phyloP scores from a whole-genome alignment of 2,888 invertebrate species.

The Trypoxylon attenuatum region DNA sequence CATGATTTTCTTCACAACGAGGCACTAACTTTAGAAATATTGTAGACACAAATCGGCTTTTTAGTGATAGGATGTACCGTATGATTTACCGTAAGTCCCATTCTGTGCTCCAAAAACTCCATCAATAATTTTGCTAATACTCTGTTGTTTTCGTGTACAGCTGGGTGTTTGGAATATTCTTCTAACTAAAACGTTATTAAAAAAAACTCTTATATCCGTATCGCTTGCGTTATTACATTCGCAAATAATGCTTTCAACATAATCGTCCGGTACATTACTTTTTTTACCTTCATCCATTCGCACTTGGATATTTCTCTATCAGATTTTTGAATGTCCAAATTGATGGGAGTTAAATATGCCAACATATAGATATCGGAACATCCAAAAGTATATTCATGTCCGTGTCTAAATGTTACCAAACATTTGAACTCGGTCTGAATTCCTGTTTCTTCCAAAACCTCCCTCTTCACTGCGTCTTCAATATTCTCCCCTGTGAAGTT shows the following conservation, averaged over 20 bases:
- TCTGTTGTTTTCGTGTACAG: slow-evolving; percentile 84
- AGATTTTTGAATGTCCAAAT: slow-evolving; percentile 81
- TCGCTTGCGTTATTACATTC: background rate
- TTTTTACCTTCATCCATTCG: slow-evolving; percentile 86
- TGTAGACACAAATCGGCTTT: slow-evolving; percentile 73
- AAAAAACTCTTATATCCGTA: background rate
- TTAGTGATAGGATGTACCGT: slow-evolving; percentile 75
- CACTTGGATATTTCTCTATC: slow-evolving; percentile 86
- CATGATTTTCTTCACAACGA: too few relatives aligned
- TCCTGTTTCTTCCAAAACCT: slow-evolving; percentile 94
- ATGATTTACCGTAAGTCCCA: slow-evolving; percentile 78
- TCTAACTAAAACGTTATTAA: slow-evolving; percentile 71
- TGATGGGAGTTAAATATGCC: slow-evolving; percentile 82
- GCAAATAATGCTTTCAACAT: background rate
- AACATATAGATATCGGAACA: slow-evolving; percentile 93
- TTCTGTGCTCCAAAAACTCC: slow-evolving; percentile 79
- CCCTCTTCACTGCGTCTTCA: slow-evolving; percentile 86
- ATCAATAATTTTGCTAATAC: slow-evolving; percentile 81
- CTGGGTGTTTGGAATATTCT: slow-evolving; percentile 82
- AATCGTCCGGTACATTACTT: background rate
- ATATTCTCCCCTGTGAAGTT: slow-evolving; percentile 84
- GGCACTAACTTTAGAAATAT: slow-evolving; percentile 49
- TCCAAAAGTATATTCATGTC: slow-evolving; percentile 84
- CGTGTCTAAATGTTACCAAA: slow-evolving; percentile 86
- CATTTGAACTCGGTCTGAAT: slow-evolving; percentile 85